Percentiles rank a stretch among this genome's conserved stretches.
phyloP scores from a whole-genome alignment of 2,797 vertebrate genomes.

The Falco cherrug region DNA sequence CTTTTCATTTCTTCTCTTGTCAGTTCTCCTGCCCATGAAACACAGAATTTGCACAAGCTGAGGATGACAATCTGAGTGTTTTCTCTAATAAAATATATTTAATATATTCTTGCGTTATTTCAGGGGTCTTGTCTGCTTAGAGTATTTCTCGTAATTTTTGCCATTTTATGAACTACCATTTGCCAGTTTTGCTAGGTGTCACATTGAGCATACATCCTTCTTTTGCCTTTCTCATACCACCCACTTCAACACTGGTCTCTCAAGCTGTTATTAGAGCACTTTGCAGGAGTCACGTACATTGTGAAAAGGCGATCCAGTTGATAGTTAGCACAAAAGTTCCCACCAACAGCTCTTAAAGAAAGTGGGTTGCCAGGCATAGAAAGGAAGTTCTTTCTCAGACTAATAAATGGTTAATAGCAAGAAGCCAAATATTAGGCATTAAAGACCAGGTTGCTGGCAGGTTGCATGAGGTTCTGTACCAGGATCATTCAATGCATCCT shows the following conservation, averaged over 20 bases:
- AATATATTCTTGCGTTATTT: background rate
- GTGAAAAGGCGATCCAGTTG: background rate
- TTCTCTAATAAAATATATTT: background rate
- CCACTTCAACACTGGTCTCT: background rate
- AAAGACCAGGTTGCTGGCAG: background rate
- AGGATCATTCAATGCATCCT: background rate
- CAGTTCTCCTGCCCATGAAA: background rate
- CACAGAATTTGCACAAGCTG: background rate
- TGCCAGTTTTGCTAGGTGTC: background rate
- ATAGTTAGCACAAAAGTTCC: background rate
- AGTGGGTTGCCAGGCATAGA: background rate
- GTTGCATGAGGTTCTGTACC: background rate
- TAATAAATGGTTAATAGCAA: background rate
- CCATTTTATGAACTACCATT: background rate
- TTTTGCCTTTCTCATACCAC: background rate
- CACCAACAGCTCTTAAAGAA: background rate
- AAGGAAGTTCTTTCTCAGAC: background rate
- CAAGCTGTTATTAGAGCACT: background rate
- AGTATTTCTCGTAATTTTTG: background rate
- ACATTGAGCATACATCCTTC: background rate
- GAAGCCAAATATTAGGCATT: background rate
- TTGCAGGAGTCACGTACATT: background rate
- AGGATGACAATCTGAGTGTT: background rate
- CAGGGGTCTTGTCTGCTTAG: background rate
- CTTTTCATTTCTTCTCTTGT: background rate